Evolutionary conservation across 2,113 vertebrate genomes (phyloP).

Genomic region (Ceuthmochares aereus): DNA sequence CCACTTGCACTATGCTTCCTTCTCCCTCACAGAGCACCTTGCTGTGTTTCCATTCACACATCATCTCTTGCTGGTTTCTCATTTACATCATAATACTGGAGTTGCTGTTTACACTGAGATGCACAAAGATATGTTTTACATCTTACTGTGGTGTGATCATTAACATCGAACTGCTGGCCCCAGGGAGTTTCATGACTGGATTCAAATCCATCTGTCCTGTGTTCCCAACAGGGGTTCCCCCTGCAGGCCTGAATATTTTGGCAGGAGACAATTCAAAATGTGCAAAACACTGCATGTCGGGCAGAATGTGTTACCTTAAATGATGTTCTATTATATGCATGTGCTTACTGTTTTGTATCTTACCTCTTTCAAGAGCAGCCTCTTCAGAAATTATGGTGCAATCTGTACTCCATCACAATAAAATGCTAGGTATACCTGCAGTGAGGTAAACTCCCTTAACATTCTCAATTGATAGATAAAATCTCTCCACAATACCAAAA

Average conservation of each 20-base stretch:
- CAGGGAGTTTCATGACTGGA: slow-evolving; percentile 66
- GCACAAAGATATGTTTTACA: slow-evolving; percentile 72
- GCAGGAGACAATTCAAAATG: slow-evolving; percentile 64
- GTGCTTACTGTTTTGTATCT: neutral
- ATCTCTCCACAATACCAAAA: neutral
- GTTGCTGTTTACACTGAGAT: slow-evolving; percentile 67
- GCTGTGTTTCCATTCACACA: slow-evolving; percentile 72
- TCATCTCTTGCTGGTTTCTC: slow-evolving; percentile 68
- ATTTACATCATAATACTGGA: slow-evolving; percentile 73
- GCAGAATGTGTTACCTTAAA: slow-evolving; percentile 56
- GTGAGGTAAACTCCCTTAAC: slow-evolving; percentile 12
- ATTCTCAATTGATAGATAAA: neutral
- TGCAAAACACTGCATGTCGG: slow-evolving; percentile 49
- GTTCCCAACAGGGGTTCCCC: slow-evolving; percentile 60
- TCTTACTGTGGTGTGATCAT: slow-evolving; percentile 66
- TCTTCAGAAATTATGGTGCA: slow-evolving; percentile 2
- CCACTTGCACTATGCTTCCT: neutral
- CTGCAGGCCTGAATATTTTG: slow-evolving; percentile 66
- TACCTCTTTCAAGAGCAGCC: slow-evolving; percentile 13
- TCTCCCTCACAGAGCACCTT: slow-evolving; percentile 33
- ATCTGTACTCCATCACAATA: neutral
- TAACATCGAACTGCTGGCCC: slow-evolving; percentile 71
- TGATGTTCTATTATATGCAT: slow-evolving; percentile 5
- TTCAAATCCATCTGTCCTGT: slow-evolving; percentile 72
- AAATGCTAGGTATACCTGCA: neutral